phyloP scores from a whole-genome alignment of 1,140 invertebrate species.

The Xylocopa sonorina region DNA sequence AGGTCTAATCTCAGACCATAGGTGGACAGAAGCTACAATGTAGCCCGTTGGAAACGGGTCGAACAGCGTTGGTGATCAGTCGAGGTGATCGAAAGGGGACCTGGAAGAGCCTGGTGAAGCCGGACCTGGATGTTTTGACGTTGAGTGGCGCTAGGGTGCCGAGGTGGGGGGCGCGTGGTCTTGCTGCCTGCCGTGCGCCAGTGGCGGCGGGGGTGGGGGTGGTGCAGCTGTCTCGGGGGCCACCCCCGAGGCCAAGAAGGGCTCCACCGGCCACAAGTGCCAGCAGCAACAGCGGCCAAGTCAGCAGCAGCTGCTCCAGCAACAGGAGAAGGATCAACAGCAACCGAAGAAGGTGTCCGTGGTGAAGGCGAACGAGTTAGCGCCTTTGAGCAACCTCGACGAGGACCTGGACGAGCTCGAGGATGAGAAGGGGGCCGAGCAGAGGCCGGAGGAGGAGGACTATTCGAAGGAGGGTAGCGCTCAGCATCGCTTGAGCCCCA shows the following conservation, averaged over 20 bases:
- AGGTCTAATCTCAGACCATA: background rate
- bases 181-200: slow-evolving; percentile 83
- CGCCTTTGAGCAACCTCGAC: slow-evolving; percentile 72
- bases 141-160: slow-evolving; percentile 78
- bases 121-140: slow-evolving; percentile 77
- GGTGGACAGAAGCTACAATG: background rate
- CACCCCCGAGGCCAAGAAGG: slow-evolving; percentile 67
- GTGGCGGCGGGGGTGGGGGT: slow-evolving; percentile 80
- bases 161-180: slow-evolving; percentile 82
- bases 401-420: slow-evolving; percentile 68
- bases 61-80: background rate
- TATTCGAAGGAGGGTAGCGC: slow-evolving; percentile 70
- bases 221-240: slow-evolving; percentile 71
- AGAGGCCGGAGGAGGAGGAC: slow-evolving; percentile 67
- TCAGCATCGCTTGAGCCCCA: slow-evolving; percentile 78
- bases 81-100: background rate
- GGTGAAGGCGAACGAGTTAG: slow-evolving; percentile 55
- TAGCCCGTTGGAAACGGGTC: background rate
- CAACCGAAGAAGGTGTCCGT: slow-evolving; percentile 29
- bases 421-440: slow-evolving; percentile 47
- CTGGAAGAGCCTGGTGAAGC: slow-evolving; percentile 26
- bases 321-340: slow-evolving; percentile 47
- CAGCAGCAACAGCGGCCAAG: slow-evolving; percentile 39
- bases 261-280: slow-evolving; percentile 51
- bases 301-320: slow-evolving; percentile 41